Evolutionary conservation across 1,140 invertebrate genomes (phyloP).

Genomic region (Drosophila azteca): DNA sequence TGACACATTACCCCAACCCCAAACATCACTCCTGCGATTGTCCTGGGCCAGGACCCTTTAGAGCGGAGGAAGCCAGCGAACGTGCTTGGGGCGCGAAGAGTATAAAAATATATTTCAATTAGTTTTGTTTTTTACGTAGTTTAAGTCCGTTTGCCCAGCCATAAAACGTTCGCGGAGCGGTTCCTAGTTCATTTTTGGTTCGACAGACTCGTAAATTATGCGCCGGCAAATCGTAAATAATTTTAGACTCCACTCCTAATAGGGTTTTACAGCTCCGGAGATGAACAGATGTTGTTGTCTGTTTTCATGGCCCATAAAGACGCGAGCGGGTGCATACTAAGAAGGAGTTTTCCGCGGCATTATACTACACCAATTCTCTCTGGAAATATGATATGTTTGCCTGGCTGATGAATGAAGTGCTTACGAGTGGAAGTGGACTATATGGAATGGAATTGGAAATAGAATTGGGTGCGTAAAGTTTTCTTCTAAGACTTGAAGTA

Average conservation of each 20-base stretch:
- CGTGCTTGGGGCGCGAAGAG: constrained; percentile 59
- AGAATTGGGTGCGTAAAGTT: neutral
- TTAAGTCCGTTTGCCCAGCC: constrained; percentile 48
- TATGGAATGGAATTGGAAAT: neutral
- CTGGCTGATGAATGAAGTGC: constrained; percentile 23
- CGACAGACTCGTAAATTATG: constrained; percentile 72
- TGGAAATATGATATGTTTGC: constrained; percentile 28
- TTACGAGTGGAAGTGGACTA: constrained; percentile 8
- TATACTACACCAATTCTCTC: neutral
- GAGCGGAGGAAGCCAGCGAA: constrained; percentile 12
- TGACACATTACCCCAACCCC: constrained; percentile 59
- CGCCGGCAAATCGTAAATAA: constrained; percentile 72
- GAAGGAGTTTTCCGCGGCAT: constrained; percentile 8
- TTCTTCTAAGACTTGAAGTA: no score
- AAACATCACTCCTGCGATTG: constrained; percentile 24
- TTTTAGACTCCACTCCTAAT: constrained; percentile 62
- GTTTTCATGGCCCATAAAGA: constrained; percentile 52
- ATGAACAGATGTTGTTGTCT: constrained; percentile 58
- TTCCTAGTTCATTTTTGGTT: constrained; percentile 64
- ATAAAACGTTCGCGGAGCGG: constrained; percentile 63
- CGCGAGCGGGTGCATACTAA: constrained; percentile 15
- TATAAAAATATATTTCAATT: constrained; percentile 76
- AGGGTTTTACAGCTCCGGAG: constrained; percentile 48
- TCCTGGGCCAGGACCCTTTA: constrained; percentile 9
- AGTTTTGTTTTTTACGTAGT: constrained; percentile 58